Percentiles rank a stretch among this genome's conserved stretches.
Conservation (phyloP, 2,113 vertebrate genomes). For the Fregetta grallaria region DNA sequence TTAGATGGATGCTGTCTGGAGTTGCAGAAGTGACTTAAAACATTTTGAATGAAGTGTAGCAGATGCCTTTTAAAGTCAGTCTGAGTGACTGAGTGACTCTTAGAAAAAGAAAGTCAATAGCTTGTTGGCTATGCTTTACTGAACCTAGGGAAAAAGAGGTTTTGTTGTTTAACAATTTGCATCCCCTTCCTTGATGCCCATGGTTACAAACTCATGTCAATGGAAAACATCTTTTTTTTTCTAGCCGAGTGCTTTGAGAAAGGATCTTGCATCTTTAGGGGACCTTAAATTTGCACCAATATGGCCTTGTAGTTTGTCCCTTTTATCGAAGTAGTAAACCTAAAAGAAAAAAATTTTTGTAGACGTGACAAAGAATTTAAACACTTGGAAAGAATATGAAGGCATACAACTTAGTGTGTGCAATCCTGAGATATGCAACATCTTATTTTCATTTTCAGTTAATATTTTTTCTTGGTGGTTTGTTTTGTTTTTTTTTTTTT, state of each 20-base stretch:
- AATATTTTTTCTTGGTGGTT: neutral
- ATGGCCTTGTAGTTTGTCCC: neutral
- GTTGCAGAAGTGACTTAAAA: neutral
- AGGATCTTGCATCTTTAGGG: neutral
- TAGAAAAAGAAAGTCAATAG: neutral
- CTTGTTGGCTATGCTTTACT: neutral
- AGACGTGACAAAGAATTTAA: neutral
- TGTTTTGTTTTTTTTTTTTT: neutral
- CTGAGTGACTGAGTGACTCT: neutral
- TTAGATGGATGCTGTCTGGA: neutral
- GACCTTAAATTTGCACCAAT: neutral
- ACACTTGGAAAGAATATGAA: neutral
- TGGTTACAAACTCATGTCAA: too few relatives aligned
- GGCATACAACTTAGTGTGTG: fast-evolving
- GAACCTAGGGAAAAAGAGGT: neutral
- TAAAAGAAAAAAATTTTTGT: neutral
- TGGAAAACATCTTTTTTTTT: neutral
- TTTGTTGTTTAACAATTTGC: neutral
- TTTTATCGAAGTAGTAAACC: neutral
- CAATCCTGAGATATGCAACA: neutral
- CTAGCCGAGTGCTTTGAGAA: neutral
- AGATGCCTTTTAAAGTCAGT: neutral
- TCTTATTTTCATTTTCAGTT: fast-evolving
- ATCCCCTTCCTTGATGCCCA: neutral
- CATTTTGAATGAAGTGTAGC: neutral